These are phyloP conservation scores for Sebastes iracundus DNA, from an alignment of 2,797 vertebrate genomes.

Conservation along the genomic window DNA sequence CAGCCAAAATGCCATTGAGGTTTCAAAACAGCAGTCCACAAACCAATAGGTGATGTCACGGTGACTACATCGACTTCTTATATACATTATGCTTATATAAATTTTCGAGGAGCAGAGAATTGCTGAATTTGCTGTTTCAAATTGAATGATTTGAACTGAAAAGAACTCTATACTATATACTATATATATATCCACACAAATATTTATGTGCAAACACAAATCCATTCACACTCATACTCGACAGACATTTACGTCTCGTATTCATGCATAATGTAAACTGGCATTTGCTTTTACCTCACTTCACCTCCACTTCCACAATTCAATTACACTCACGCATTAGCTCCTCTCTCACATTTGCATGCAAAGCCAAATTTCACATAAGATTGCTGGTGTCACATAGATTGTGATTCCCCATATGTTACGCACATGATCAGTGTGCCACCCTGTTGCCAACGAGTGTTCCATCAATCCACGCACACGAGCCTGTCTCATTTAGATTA, in stretches of 20 bases:
- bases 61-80: no score
- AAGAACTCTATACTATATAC: background rate
- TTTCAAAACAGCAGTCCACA: no score
- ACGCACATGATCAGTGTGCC: background rate
- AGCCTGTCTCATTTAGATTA: background rate
- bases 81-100: no score
- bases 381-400: background rate
- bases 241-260: background rate
- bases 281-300: slow-evolving; percentile 8
- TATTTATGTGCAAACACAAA: background rate
- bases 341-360: background rate
- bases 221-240: background rate
- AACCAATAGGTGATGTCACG: no score
- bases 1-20: no score
- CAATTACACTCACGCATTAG: background rate
- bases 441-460: background rate
- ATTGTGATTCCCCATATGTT: background rate
- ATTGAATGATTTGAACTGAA: background rate
- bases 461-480: background rate
- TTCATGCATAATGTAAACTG: background rate
- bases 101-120: background rate
- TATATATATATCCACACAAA: background rate
- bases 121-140: background rate
- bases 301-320: slow-evolving; percentile 8
- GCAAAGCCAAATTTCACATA: background rate